A percentile compares a stretch with the other conserved stretches of the same genome.
phyloP scores from a whole-genome alignment of 2,888 invertebrate genomes.

The Drosophila meridionalis region DNA sequence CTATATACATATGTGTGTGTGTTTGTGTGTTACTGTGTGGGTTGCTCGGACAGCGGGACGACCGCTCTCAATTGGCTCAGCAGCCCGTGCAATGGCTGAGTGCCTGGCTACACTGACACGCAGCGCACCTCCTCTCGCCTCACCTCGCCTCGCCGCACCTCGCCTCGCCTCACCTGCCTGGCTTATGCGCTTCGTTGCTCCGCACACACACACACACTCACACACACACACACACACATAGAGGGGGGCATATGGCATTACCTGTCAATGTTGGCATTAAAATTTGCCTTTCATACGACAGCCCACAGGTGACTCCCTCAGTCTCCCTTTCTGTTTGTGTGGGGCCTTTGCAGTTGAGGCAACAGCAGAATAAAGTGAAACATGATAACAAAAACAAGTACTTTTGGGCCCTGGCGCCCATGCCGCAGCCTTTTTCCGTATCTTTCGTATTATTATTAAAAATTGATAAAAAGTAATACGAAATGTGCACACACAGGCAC shows the following conservation, averaged over 20 bases:
- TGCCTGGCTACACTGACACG: slow-evolving; percentile 62
- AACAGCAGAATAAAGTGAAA: slow-evolving; percentile 27
- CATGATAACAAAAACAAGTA: slow-evolving; percentile 23
- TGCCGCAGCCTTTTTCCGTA: slow-evolving; percentile 3
- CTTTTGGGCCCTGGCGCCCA: background rate
- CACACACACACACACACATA: slow-evolving; percentile 6
- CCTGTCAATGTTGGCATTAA: slow-evolving; percentile 78
- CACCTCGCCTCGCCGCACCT: background rate
- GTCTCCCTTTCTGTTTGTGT: slow-evolving; percentile 5
- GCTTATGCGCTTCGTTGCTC: slow-evolving; percentile 71
- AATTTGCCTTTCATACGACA: slow-evolving; percentile 75
- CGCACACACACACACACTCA: slow-evolving; percentile 24
- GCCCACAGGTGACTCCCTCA: slow-evolving; percentile 53
- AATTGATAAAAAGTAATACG: slow-evolving; percentile 6
- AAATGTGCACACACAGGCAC: background rate
- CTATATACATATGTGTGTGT: slow-evolving; percentile 10
- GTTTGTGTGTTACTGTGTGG: background rate
- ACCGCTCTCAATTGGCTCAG: slow-evolving; percentile 58
- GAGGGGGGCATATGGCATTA: slow-evolving; percentile 44
- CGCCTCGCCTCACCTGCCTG: slow-evolving; percentile 23
- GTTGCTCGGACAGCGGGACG: slow-evolving; percentile 4
- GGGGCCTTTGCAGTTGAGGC: slow-evolving; percentile 17
- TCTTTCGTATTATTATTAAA: slow-evolving; percentile 5
- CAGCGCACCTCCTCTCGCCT: background rate
- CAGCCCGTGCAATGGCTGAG: slow-evolving; percentile 64